Evolutionary conservation across 1,140 invertebrate species (phyloP).

Genomic region (Nomia melanderi): DNA sequence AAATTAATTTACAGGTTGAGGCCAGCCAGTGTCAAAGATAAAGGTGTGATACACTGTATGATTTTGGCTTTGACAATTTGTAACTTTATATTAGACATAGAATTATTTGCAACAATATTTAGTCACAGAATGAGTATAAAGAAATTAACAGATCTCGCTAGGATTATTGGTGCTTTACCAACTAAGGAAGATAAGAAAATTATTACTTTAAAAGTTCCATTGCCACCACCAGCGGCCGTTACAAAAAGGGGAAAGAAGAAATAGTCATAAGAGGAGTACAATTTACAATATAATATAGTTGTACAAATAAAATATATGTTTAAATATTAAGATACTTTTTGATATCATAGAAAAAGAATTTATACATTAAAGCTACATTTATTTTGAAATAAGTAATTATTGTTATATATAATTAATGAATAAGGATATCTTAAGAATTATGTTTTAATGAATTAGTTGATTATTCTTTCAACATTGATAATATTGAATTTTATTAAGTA

Average conservation of each 20-base stretch:
- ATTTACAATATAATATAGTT: not conserved
- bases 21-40: slow-evolving; percentile 79
- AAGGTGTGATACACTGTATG: slow-evolving; percentile 79
- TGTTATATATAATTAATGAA: not conserved
- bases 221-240: slow-evolving; percentile 69
- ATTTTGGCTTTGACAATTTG: slow-evolving; percentile 76
- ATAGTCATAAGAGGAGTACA: not conserved
- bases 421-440: no score
- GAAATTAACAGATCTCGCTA: slow-evolving; percentile 77
- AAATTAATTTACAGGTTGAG: slow-evolving; percentile 74
- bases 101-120: slow-evolving; percentile 74
- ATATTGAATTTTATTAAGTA: no score
- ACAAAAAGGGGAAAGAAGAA: slow-evolving; percentile 63
- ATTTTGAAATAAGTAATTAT: not conserved
- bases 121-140: slow-evolving; percentile 72
- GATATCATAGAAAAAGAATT: not conserved
- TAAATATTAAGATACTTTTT: not conserved
- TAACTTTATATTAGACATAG: slow-evolving; percentile 77
- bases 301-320: slow-evolving; percentile 5
- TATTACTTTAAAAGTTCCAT: slow-evolving; percentile 76
- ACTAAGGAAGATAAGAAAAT: slow-evolving; percentile 72
- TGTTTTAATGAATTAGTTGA: not conserved
- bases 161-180: slow-evolving; percentile 74
- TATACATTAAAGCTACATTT: not conserved
- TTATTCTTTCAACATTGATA: no score